phyloP scores from a whole-genome alignment of 2,888 invertebrate species.

The Ichneumoninae sp. region DNA sequence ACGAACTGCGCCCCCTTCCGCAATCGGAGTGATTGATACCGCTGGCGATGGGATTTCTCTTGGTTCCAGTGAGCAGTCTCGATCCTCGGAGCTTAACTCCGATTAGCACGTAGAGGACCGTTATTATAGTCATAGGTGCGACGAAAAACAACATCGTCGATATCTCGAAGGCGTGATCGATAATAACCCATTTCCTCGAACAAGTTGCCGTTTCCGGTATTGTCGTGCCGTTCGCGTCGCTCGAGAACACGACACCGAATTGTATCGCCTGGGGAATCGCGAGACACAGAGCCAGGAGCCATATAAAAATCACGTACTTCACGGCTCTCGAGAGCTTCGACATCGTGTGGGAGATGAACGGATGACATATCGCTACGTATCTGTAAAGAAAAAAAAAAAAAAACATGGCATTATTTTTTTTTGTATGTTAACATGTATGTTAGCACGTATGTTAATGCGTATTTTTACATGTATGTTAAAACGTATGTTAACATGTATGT shows the following conservation, averaged over 20 bases:
- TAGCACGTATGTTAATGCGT: too few relatives aligned
- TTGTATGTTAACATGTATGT: too few relatives aligned
- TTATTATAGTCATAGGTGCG: slow-evolving; percentile 94
- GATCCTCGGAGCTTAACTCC: slow-evolving; percentile 90
- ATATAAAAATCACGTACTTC: slow-evolving; percentile 90
- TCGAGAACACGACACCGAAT: slow-evolving; percentile 89
- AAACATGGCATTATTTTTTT: neutral
- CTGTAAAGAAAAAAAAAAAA: slow-evolving; percentile 64
- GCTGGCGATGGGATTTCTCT: slow-evolving; percentile 86
- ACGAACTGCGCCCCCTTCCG: slow-evolving; percentile 83
- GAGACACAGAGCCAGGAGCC: slow-evolving; percentile 91
- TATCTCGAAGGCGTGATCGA: slow-evolving; percentile 91
- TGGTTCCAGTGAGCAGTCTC: slow-evolving; percentile 84
- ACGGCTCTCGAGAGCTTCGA: slow-evolving; percentile 93
- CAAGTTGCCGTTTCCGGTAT: slow-evolving; percentile 86
- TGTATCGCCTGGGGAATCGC: slow-evolving; percentile 93
- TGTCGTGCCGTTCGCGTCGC: slow-evolving; percentile 81
- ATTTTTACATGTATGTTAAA: too few relatives aligned
- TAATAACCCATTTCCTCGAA: slow-evolving; percentile 86
- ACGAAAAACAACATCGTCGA: slow-evolving; percentile 94
- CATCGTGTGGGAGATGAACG: slow-evolving; percentile 93
- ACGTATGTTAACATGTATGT: too few relatives aligned
- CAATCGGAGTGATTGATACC: slow-evolving; percentile 86
- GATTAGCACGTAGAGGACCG: slow-evolving; percentile 92
- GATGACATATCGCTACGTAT: slow-evolving; percentile 84